Conservation (phyloP, 2,888 invertebrate genomes). For the Agriopis marginaria region DNA sequence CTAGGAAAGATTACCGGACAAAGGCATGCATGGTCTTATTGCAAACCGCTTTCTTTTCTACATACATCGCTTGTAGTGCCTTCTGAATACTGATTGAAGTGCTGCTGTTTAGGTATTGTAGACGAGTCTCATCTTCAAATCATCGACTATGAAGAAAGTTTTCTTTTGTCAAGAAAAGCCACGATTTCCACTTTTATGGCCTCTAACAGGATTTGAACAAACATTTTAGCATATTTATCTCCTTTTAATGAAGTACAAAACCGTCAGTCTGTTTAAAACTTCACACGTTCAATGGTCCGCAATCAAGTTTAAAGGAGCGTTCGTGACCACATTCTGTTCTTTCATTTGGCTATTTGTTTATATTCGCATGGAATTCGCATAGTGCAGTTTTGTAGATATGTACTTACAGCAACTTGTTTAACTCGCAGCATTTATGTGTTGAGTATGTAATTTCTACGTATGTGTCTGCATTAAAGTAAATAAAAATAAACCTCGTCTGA, state of each 20-base stretch:
- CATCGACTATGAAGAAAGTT: conserved; percentile 39
- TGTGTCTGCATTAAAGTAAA: too few relatives aligned
- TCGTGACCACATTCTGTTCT: conserved; percentile 43
- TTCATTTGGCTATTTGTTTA: conserved; percentile 37
- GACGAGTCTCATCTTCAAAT: conserved; percentile 33
- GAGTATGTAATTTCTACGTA: too few relatives aligned
- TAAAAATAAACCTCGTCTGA: too few relatives aligned
- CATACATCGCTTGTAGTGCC: conserved; percentile 66
- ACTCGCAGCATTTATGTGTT: not conserved
- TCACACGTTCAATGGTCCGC: conserved; percentile 39
- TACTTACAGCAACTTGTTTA: not conserved
- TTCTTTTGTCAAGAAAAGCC: conserved; percentile 37
- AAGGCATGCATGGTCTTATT: conserved; percentile 77
- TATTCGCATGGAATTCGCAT: conserved; percentile 37
- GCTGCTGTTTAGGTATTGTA: conserved; percentile 53
- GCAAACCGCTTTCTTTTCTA: conserved; percentile 86
- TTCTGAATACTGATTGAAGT: conserved; percentile 72
- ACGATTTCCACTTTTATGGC: conserved; percentile 42
- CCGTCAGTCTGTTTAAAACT: conserved; percentile 24
- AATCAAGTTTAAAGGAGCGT: conserved; percentile 40
- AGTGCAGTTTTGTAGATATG: conserved; percentile 18
- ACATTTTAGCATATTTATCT: conserved; percentile 36
- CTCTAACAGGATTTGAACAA: conserved; percentile 41
- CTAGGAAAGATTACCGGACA: conserved; percentile 84
- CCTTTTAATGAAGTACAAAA: conserved; percentile 24